phyloP scores from a whole-genome alignment of 2,888 invertebrate genomes.

The Machimus atricapillus region DNA sequence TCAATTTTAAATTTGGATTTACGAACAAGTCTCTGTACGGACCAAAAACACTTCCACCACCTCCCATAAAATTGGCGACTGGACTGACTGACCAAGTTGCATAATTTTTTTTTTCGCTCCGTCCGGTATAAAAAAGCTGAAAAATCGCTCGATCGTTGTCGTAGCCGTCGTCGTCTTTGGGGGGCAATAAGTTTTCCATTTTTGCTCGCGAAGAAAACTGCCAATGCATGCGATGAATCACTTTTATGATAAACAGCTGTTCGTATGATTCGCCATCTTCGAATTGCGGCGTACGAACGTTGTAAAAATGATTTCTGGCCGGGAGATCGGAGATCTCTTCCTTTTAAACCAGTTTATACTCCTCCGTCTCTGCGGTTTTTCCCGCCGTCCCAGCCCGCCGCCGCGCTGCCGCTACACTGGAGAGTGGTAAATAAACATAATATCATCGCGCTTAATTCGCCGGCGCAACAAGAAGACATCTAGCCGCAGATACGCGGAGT shows the following conservation, averaged over 20 bases:
- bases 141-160: neutral
- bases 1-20: neutral
- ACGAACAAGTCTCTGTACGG: neutral
- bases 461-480: neutral
- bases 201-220: neutral
- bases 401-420: neutral
- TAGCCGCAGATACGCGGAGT: neutral
- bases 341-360: conserved; percentile 32
- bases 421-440: conserved; percentile 23
- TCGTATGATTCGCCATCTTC: neutral
- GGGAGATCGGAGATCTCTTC: neutral
- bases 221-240: neutral
- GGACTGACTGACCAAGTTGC: neutral
- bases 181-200: neutral
- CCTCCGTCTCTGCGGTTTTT: neutral
- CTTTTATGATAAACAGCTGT: neutral
- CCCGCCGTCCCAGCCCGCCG: neutral
- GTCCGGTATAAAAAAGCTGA: neutral
- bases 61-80: neutral
- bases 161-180: no score
- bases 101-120: neutral
- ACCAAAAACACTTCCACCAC: neutral
- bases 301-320: conserved; percentile 11
- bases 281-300: neutral
- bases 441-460: conserved; percentile 1